These are phyloP conservation scores for Holothuria leucospilota DNA, from an alignment of 53 echinoderm and acorn worm genomes.

Conservation along the genomic window DNA sequence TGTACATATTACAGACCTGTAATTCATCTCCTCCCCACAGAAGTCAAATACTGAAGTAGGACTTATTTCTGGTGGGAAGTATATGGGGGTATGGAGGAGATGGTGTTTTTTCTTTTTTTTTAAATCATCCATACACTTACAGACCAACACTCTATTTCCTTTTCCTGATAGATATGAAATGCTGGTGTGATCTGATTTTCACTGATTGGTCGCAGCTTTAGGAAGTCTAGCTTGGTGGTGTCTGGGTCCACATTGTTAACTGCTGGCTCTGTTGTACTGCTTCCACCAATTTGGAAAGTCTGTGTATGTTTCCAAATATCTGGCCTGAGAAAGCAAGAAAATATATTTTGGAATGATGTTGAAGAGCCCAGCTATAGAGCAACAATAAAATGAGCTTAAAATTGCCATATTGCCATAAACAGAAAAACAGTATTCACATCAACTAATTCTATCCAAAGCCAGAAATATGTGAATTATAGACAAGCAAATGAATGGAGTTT, in stretches of 20 bases:
- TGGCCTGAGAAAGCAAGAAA: conserved; percentile 49
- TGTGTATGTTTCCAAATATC: conserved; percentile 67
- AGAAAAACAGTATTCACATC: too few relatives aligned
- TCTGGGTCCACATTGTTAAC: conserved; percentile 3
- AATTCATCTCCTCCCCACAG: too few relatives aligned
- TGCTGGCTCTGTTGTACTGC: background rate
- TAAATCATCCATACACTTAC: conserved; percentile 32
- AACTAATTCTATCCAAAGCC: too few relatives aligned
- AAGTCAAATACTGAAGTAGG: too few relatives aligned
- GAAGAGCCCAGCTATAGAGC: too few relatives aligned
- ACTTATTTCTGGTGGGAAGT: too few relatives aligned
- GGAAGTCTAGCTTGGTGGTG: conserved; percentile 36
- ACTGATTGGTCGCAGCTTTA: conserved; percentile 33
- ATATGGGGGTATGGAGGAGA: too few relatives aligned
- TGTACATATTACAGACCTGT: too few relatives aligned
- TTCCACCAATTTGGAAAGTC: conserved; percentile 3
- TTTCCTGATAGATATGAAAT: conserved; percentile 44
- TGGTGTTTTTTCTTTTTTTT: background rate
- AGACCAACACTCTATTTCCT: conserved; percentile 66
- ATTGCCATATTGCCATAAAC: too few relatives aligned
- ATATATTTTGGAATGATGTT: background rate
- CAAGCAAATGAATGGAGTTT: too few relatives aligned
- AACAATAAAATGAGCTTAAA: too few relatives aligned
- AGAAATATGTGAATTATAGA: too few relatives aligned
- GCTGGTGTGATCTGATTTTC: conserved; percentile 23